phyloP scores from a whole-genome alignment of 2,888 invertebrate species.

The Cerastis rubricosa region DNA sequence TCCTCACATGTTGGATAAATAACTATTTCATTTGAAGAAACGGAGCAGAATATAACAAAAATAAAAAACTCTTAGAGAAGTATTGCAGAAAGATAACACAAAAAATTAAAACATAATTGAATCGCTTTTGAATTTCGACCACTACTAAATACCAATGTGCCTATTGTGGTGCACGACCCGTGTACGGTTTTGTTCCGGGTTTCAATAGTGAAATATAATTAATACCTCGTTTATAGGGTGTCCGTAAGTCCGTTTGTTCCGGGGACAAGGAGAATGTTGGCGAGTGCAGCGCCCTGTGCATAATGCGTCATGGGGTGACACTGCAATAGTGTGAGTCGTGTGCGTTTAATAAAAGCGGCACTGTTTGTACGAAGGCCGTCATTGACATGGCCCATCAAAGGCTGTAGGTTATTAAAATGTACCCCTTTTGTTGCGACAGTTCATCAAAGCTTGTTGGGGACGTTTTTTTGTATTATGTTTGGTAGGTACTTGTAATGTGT shows the following conservation, averaged over 20 bases:
- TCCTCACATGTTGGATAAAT: no score
- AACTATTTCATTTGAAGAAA: not conserved
- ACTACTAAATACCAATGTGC: not conserved
- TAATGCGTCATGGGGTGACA: constrained; percentile 10
- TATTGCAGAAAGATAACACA: not conserved
- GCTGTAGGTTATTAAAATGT: constrained; percentile 44
- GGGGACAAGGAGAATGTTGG: constrained; percentile 24
- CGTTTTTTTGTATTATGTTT: not conserved
- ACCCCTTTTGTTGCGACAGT: constrained; percentile 24
- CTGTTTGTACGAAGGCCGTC: constrained; percentile 17
- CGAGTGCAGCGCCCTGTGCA: not conserved
- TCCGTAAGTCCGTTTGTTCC: constrained; percentile 24
- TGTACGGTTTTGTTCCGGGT: constrained; percentile 5
- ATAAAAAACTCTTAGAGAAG: not conserved
- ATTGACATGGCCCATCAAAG: constrained; percentile 42
- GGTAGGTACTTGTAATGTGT: not conserved
- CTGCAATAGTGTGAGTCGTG: constrained; percentile 34
- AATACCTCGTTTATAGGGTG: constrained; percentile 28
- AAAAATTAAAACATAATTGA: not conserved
- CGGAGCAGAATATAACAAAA: not conserved
- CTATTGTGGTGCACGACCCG: not conserved
- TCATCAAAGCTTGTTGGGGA: not conserved
- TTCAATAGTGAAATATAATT: constrained; percentile 27
- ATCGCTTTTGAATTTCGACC: not conserved
- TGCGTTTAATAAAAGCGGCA: constrained; percentile 23